Base-by-base conservation (phyloP, 2,797 vertebrate genomes). In the Propithecus deckenii region DNA sequence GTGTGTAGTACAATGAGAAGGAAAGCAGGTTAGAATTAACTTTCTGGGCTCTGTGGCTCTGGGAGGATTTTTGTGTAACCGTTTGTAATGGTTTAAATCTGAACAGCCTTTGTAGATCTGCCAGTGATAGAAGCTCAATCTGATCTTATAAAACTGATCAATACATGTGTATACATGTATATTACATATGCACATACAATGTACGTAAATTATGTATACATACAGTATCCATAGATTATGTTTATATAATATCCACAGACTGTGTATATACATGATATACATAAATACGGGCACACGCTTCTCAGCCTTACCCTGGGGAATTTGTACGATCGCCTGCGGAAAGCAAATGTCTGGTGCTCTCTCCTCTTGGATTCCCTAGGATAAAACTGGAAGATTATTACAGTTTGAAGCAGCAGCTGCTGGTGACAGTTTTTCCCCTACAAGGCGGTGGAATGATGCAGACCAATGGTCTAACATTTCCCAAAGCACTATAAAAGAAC, bases 381-480 rank as follows among this genome's bases (percentile, higher is more conserved):
- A 86, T 55, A 38, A 65, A 50, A 35, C 80, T 94, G 50, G 25
- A 87, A 55, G 52, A 46, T 86, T 86, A 88, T 46, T 92, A 71
- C 63, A 55, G 43, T 93, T 86, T 86, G 85, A 97, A 95, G 81
- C 61, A 89, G 50, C 67, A 95, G 78, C 38, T 87, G 10, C 85
- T 92, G 41, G 55, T 78, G 74, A 83, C 86, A 69, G 14, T 71
- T 94, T 93, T 95, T 87, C 50, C n/a, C 2, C 4, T 94, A 94
- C 52, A 91, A 2, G 11, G 93, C 86, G 85, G 80, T 94, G 50
- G 93, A 96, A 67, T 95, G 94, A 72, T 65, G 46, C 93, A 97
- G 72, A 86, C 79, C 91, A 43, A 61, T 91, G 38, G 50, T 69
- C 90, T 95, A 76, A 59, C 78, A 80, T 94, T 95, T 92, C 80